phyloP scores from a whole-genome alignment of 2,113 vertebrate genomes.

The Plectropomus leopardus region DNA sequence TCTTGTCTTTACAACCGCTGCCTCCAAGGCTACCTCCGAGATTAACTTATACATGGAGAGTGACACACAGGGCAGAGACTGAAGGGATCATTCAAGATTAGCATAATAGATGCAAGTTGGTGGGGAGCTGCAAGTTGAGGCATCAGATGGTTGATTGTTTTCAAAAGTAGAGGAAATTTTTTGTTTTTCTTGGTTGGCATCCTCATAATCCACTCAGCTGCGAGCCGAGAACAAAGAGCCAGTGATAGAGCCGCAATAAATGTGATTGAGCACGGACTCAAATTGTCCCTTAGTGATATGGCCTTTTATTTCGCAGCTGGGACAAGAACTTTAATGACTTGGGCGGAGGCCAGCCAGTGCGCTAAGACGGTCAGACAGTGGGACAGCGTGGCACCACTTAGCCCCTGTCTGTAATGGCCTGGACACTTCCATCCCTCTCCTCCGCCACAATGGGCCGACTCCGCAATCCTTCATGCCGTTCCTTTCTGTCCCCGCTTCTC shows the following conservation, averaged over 20 bases:
- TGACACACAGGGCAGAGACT: conserved; percentile 8
- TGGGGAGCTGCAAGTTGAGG: neutral
- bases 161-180: conserved; percentile 15
- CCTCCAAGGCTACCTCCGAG: neutral
- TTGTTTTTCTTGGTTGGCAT: conserved; percentile 22
- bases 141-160: conserved; percentile 15
- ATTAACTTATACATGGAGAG: conserved; percentile 16
- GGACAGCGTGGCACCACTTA: conserved; percentile 80
- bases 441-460: conserved; percentile 54
- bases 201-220: conserved; percentile 38
- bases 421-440: conserved; percentile 64
- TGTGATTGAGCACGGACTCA: conserved; percentile 56
- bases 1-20: neutral
- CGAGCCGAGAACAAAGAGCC: conserved; percentile 53
- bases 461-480: conserved; percentile 48
- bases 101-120: conserved; percentile 10
- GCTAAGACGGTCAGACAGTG: conserved; percentile 65
- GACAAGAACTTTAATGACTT: conserved; percentile 79
- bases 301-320: conserved; percentile 74
- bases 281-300: conserved; percentile 72
- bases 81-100: conserved; percentile 27
- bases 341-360: conserved; percentile 73
- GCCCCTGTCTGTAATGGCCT: conserved; percentile 72
- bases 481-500: conserved; percentile 26
- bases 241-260: conserved; percentile 68